Conservation (phyloP, 2,113 vertebrate genomes). For the Oryzias celebensis region DNA sequence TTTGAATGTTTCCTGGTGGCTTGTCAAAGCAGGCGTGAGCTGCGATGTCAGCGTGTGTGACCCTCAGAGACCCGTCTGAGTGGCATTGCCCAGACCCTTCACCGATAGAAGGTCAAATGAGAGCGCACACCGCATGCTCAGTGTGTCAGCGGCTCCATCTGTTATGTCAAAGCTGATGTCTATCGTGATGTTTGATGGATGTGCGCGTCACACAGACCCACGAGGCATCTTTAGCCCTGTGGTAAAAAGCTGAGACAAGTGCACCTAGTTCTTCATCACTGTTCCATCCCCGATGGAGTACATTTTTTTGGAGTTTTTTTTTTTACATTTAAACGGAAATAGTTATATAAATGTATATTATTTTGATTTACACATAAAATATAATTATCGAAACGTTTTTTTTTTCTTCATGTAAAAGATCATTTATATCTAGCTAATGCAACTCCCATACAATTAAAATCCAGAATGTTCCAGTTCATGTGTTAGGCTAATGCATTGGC, state of each 20-base stretch:
- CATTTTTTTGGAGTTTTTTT: no score
- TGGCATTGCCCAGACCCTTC: slow-evolving; percentile 25
- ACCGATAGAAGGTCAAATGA: slow-evolving; percentile 58
- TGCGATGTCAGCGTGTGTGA: neutral
- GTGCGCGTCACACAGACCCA: slow-evolving; percentile 9
- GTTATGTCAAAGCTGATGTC: slow-evolving; percentile 38
- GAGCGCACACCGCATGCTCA: slow-evolving; percentile 40
- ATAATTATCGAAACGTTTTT: no score
- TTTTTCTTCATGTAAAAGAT: no score
- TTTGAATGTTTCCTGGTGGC: slow-evolving; percentile 8
- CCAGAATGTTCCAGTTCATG: no score
- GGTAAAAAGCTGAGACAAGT: neutral
- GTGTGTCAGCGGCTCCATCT: slow-evolving; percentile 41
- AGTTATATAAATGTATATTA: no score
- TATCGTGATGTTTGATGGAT: slow-evolving; percentile 32
- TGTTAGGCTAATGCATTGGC: no score
- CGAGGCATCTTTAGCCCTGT: neutral
- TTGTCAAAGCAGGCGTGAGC: slow-evolving; percentile 14
- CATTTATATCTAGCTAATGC: no score
- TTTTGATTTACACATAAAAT: no score
- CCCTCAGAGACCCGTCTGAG: slow-evolving; percentile 45
- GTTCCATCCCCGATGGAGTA: no score
- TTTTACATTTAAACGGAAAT: no score
- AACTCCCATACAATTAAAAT: no score
- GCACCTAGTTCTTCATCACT: no score